Conservation (phyloP, 2,113 vertebrate species). For the Vidua macroura region DNA sequence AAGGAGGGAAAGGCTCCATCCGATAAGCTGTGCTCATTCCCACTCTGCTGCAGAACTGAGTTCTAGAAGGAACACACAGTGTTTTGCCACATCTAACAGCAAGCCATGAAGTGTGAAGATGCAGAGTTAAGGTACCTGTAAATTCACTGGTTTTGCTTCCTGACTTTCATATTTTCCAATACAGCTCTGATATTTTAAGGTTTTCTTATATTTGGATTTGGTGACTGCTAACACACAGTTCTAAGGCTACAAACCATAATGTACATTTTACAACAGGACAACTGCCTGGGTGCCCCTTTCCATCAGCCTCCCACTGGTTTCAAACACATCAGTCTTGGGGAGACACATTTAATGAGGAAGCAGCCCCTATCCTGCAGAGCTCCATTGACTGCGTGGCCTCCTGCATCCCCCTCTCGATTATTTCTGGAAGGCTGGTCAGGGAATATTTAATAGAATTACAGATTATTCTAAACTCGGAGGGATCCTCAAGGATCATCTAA, state of each 20-base stretch:
- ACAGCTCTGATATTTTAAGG: not conserved
- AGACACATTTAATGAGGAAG: not conserved
- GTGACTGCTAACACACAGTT: not conserved
- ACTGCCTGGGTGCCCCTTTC: not conserved
- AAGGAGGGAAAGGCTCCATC: not conserved
- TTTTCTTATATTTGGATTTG: not conserved
- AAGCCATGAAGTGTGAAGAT: not conserved
- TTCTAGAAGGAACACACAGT: not conserved
- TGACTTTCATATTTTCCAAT: not conserved
- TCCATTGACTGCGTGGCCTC: not conserved
- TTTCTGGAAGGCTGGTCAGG: not conserved
- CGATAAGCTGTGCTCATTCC: not conserved
- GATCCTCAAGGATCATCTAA: not conserved
- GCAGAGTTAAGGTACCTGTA: not conserved
- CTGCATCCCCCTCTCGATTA: not conserved
- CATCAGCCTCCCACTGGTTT: accelerated
- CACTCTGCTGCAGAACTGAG: not conserved
- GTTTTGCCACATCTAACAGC: not conserved
- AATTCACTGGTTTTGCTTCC: not conserved
- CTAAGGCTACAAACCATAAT: not conserved
- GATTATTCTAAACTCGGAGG: not conserved
- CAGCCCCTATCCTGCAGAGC: not conserved
- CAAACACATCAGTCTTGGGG: not conserved
- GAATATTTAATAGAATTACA: not conserved
- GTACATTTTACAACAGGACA: not conserved